Base-by-base conservation (phyloP, 2,888 invertebrate genomes). In the Acanthosepion esculentum region DNA sequence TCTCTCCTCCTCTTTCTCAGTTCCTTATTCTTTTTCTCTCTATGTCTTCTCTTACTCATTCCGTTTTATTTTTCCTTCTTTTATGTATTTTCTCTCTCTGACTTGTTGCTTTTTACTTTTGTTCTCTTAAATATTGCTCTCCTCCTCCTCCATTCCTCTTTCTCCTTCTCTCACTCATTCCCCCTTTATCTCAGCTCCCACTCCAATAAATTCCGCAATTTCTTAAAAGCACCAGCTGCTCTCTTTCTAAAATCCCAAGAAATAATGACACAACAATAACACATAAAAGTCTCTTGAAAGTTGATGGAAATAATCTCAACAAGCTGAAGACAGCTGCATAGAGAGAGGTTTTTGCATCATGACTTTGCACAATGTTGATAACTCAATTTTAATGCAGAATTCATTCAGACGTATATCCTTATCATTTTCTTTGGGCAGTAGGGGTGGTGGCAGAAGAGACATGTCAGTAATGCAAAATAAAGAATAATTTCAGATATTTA, bases 191-290 rank as follows among this genome's bases (percentile, higher is more conserved):
- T 78, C 78, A 20, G 20, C 29, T 10, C n/a, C 78, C 29, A 8
- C 2, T 1, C 29, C 10, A n/a, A n/a, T 0, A 12, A 78, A 10
- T 12, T 78, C 33, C 15, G 2, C 33, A 78, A 78, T 15, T 78
- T 78, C n/a, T 78, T 33, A 78, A 78, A 78, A 78, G 59, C n/a
- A 78, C n/a, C 78, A 78, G 78, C n/a, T 78, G 78, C 78, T 78
- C 33, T 78, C 12, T n/a, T 78, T 33, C 4, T 12, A 78, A 78
- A 78, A 78, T 33, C n/a, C n/a, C n/a, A 59, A 33, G 18, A 78
- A 10, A 78, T 1, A 78, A n/a, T 15, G 18, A 78, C n/a, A 78
- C 5, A 78, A n/a, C n/a, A 33, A 78, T 5, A 78, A 78, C n/a
- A 15, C 4, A 78, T 8, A 33, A 78, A 78, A 10, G 10, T 78